Evolutionary conservation across 2,888 invertebrate species (phyloP).

Genomic region (Xanthostigma xanthostigma): DNA sequence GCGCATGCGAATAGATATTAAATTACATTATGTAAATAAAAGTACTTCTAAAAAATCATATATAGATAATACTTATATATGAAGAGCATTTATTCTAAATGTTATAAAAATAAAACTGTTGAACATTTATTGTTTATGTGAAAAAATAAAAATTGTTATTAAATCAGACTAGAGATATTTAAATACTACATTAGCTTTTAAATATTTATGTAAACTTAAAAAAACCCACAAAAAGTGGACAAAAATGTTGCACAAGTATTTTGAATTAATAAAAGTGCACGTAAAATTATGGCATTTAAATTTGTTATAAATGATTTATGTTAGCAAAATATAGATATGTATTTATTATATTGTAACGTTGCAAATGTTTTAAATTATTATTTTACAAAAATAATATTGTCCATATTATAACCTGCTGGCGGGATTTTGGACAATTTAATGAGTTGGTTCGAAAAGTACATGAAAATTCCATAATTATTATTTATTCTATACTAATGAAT

Average conservation of each 20-base stretch:
- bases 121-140: background rate
- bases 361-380: too few relatives aligned
- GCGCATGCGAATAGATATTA: background rate
- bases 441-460: too few relatives aligned
- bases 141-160: background rate
- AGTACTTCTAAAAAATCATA: background rate
- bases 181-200: background rate
- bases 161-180: background rate
- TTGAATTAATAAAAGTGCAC: background rate
- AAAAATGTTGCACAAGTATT: background rate
- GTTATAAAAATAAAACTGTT: background rate
- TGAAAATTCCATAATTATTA: too few relatives aligned
- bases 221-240: background rate
- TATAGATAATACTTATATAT: background rate
- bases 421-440: too few relatives aligned
- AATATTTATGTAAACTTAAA: background rate
- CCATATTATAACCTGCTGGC: too few relatives aligned
- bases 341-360: too few relatives aligned
- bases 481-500: too few relatives aligned
- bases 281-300: too few relatives aligned
- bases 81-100: slow-evolving; percentile 1
- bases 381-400: too few relatives aligned
- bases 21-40: background rate
- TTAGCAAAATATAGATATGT: too few relatives aligned
- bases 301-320: too few relatives aligned